A percentile compares a stretch with the other conserved stretches of the same genome.
Conservation (phyloP, 2,888 invertebrate genomes). For the Stratiomys singularior region DNA sequence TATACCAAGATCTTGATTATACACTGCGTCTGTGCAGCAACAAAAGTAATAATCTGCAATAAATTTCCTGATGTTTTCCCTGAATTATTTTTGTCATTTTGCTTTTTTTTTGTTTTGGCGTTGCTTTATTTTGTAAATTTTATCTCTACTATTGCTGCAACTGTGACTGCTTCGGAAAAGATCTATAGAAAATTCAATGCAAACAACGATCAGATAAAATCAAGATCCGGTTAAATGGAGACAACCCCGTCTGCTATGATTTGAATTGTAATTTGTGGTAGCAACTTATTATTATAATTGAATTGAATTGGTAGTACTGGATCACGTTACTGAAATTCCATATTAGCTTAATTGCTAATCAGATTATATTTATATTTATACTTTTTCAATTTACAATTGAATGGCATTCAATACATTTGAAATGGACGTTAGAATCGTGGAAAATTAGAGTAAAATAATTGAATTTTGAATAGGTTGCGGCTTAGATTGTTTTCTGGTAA, state of each 20-base stretch:
- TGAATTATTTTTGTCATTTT: neutral
- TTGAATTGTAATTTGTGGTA: constrained; percentile 35
- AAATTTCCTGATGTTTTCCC: constrained; percentile 7
- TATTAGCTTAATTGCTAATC: constrained; percentile 40
- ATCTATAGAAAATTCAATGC: neutral
- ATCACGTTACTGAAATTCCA: constrained; percentile 44
- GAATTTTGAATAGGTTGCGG: neutral
- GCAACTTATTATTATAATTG: constrained; percentile 42
- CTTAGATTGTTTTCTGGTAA: too few relatives aligned
- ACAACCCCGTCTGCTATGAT: constrained; percentile 7
- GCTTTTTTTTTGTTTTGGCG: neutral
- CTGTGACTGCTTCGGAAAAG: too few relatives aligned
- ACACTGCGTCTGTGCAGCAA: neutral
- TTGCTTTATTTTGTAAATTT: neutral
- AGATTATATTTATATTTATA: constrained; percentile 8
- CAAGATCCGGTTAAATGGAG: constrained; percentile 35
- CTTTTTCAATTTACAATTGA: neutral
- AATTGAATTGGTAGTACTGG: constrained; percentile 39
- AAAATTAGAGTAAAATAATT: constrained; percentile 21
- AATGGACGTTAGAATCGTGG: neutral
- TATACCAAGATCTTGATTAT: neutral
- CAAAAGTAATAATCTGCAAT: constrained; percentile 15
- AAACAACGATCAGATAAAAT: neutral
- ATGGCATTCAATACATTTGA: neutral
- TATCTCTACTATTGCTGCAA: neutral